A percentile compares a stretch with the other conserved stretches of the same genome.
phyloP scores from a whole-genome alignment of 2,888 invertebrate species.

The Gortyna flavago region DNA sequence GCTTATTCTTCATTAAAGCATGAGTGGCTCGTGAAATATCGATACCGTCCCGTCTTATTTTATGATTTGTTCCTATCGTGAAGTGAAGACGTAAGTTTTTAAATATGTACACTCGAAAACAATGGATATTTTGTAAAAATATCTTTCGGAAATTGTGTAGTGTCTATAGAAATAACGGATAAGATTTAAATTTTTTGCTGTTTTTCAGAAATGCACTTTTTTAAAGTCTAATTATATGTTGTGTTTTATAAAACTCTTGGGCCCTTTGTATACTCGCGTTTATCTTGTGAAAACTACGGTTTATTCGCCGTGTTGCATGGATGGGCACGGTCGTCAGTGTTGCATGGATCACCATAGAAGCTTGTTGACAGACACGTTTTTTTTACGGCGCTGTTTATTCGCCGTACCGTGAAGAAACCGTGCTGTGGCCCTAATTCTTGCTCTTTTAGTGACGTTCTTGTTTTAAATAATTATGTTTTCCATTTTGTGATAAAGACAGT shows the following conservation, averaged over 20 bases:
- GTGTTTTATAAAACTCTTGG: not conserved
- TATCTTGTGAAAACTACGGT: too few species aligned
- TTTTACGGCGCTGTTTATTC: too few species aligned
- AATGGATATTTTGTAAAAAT: slow-evolving; percentile 35
- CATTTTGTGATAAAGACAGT: slow-evolving; percentile 7
- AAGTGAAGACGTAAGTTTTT: slow-evolving; percentile 20
- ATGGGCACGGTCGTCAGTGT: too few species aligned
- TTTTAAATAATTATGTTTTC: not conserved
- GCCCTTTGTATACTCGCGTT: not conserved
- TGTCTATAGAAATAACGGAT: not conserved
- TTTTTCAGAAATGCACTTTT: not conserved
- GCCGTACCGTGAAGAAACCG: not conserved
- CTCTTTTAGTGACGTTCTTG: not conserved
- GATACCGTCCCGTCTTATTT: slow-evolving; percentile 57
- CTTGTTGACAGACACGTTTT: too few species aligned
- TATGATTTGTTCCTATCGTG: slow-evolving; percentile 46
- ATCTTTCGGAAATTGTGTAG: not conserved
- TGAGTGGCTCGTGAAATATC: slow-evolving; percentile 49
- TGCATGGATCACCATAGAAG: too few species aligned
- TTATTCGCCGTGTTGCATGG: not conserved
- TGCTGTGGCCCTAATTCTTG: not conserved
- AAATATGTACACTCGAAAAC: slow-evolving; percentile 15
- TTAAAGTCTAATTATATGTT: slow-evolving; percentile 26
- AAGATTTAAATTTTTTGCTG: not conserved
- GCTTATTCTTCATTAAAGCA: slow-evolving; percentile 45